Percentiles rank a stretch among this genome's conserved stretches.
These are phyloP conservation scores for Phenacoccus solenopsis DNA, from an alignment of 1,140 invertebrate genomes.

Conservation along the genomic window DNA sequence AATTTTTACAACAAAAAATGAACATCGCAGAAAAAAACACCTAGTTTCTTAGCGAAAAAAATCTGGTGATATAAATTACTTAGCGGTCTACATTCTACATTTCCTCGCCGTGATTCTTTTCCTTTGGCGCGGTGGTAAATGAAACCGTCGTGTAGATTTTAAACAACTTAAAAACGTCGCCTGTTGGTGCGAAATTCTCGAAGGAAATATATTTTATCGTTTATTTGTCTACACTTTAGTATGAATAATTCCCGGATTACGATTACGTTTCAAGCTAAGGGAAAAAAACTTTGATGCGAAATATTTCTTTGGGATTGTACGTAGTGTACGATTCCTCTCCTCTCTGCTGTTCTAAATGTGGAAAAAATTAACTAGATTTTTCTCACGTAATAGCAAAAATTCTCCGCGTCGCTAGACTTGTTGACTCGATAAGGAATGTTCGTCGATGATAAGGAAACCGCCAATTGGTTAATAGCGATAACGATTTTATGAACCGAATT, in stretches of 20 bases:
- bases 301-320: conserved; percentile 2
- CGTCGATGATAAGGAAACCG: not conserved
- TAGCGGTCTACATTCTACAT: not conserved
- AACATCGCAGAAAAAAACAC: not conserved
- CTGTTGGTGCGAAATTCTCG: not conserved
- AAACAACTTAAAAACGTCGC: not conserved
- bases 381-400: not conserved
- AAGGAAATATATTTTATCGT: not conserved
- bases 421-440: not conserved
- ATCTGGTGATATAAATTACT: not conserved
- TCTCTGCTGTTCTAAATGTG: too few species aligned
- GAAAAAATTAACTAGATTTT: too few species aligned
- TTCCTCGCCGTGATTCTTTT: not conserved
- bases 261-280: not conserved
- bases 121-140: not conserved
- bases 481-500: not conserved
- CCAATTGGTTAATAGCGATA: not conserved
- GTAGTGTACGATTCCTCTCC: too few species aligned
- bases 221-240: conserved; percentile 2
- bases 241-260: not conserved
- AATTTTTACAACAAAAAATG: not conserved
- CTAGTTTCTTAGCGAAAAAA: not conserved
- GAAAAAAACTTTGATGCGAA: not conserved
- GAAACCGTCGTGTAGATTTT: conserved; percentile 1
- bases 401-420: not conserved